These are phyloP conservation scores for Drosophila melanica DNA, from an alignment of 1,140 invertebrate species.

Conservation along the genomic window DNA sequence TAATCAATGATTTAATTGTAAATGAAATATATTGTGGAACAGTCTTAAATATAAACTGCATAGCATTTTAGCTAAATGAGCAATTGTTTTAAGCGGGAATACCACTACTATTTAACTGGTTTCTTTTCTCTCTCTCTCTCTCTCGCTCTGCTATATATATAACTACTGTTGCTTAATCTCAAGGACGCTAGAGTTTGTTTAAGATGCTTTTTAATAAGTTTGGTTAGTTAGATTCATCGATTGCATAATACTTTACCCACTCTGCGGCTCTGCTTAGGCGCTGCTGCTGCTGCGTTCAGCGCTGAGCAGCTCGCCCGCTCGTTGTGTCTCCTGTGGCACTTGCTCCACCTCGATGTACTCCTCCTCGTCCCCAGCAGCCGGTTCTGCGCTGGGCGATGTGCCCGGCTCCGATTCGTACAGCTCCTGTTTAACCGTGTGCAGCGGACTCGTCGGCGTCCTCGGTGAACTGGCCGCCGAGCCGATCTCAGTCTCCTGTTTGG, in stretches of 20 bases:
- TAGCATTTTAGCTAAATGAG: not conserved
- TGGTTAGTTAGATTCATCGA: not conserved
- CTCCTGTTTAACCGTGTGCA: slow-evolving; percentile 68
- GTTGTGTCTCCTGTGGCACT: slow-evolving; percentile 55
- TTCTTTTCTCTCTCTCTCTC: not conserved
- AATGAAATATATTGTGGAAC: slow-evolving; percentile 1
- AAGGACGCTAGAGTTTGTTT: slow-evolving; percentile 6
- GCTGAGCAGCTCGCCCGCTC: slow-evolving; percentile 38
- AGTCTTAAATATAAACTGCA: slow-evolving; percentile 7
- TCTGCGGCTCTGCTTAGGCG: slow-evolving; percentile 24
- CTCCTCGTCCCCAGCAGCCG: slow-evolving; percentile 63
- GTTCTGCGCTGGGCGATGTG: slow-evolving; percentile 18
- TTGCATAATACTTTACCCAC: not conserved
- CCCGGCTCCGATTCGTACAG: slow-evolving; percentile 59
- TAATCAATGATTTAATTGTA: not conserved
- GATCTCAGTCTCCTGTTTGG: not conserved
- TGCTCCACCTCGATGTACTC: slow-evolving; percentile 84
- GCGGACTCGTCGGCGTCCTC: slow-evolving; percentile 24
- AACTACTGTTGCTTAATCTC: not conserved
- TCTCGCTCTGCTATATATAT: not conserved
- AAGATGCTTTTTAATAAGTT: slow-evolving; percentile 4
- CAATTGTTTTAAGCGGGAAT: slow-evolving; percentile 7
- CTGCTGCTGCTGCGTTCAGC: slow-evolving; percentile 68
- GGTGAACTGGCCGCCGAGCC: slow-evolving; percentile 37
- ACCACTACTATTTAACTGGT: not conserved